phyloP scores from a whole-genome alignment of 2,888 invertebrate genomes.

The Apotomis betuletana region DNA sequence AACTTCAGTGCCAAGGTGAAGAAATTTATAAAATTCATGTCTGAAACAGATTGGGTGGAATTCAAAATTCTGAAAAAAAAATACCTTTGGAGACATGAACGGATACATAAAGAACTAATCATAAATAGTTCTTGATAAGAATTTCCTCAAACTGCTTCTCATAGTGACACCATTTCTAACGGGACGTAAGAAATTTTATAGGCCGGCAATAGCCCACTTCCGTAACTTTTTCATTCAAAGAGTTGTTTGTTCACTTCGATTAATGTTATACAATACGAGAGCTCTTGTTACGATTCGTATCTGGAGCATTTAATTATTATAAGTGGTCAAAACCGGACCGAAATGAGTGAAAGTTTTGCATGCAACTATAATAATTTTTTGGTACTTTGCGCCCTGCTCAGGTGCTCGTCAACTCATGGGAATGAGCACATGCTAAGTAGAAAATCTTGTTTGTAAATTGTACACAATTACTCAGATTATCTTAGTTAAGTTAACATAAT shows the following conservation, averaged over 20 bases:
- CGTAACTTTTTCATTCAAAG: background rate
- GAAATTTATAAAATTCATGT: no score
- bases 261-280: constrained; percentile 39
- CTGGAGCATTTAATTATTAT: constrained; percentile 48
- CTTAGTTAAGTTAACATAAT: background rate
- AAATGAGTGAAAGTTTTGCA: constrained; percentile 59
- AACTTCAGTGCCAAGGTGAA: no score
- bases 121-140: no score
- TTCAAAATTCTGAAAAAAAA: no score
- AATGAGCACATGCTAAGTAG: constrained; percentile 21
- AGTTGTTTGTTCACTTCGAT: constrained; percentile 15
- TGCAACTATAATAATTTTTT: constrained; percentile 36
- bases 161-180: background rate
- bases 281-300: constrained; percentile 33
- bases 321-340: constrained; percentile 56
- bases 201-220: background rate
- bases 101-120: no score
- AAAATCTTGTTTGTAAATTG: constrained; percentile 18
- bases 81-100: no score
- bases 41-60: no score
- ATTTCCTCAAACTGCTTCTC: background rate
- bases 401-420: constrained; percentile 20
- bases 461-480: constrained; percentile 6
- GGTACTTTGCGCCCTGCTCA: constrained; percentile 34
- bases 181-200: background rate